Base-by-base conservation (phyloP, 2,113 vertebrate species). In the Mystacornis crossleyi region DNA sequence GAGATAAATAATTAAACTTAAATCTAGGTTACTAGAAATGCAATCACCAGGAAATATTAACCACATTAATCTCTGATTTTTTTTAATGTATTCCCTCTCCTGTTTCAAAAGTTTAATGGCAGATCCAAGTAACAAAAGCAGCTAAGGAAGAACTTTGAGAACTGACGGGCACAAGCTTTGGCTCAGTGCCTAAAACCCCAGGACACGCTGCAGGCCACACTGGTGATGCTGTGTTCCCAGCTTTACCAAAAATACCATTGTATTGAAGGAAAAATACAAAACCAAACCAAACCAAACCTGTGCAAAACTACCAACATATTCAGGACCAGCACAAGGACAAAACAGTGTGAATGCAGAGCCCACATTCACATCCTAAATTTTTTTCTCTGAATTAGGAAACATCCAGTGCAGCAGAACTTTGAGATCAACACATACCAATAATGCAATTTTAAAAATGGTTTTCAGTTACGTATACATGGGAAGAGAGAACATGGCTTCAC, bases 31-130 rank as follows among this genome's bases (percentile, higher is more conserved):
- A 97, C 96, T 97, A 97, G 90, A 94, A 67, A 83, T 45, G 92
- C 92, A 96, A 75, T 97, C 93, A 94, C 33, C 57, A 96, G 81
- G 92, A 98, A 98, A 97, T 50, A 97, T 97, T 98, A 98, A 98
- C 97, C 85, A 81, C 67, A 94, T 97, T 86, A 91, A 91, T 66
- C 86, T 91, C 93, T 91, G 91, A 72, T 92, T 96, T 93, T 75
- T 82, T 89, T 89, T 80, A 72, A 89, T 90, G 38, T 40, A 93
- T 69, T 94, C 60, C 24, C 71, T 62, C 61, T 71, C 65, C 75
- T 53, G 18, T 43, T 75, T 86, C 72, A 60, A 87, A 72, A 58
- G 75, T 53, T 93, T 67, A 29, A 88, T 85, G 86, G 47, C 43
- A 73, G 50, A 55, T 24, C 53, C 31, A 72, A 81, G n/a, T 50